Percentiles rank a stretch among this genome's conserved stretches.
Conservation (phyloP, 2,113 vertebrate species). For the Cairina moschata region DNA sequence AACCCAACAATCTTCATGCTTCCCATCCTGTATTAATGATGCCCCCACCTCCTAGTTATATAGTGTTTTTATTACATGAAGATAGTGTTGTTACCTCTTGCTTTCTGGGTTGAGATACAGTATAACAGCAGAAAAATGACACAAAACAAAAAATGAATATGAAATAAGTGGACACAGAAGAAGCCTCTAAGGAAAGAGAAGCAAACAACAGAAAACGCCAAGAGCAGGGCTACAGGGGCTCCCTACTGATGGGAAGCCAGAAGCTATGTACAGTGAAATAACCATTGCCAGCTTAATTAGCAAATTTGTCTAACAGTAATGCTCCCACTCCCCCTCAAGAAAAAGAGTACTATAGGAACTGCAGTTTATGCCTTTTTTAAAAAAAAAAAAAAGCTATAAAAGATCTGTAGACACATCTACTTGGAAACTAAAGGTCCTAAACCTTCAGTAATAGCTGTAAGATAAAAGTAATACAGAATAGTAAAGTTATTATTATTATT, state of each 20-base stretch:
- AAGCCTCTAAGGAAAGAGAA: not conserved
- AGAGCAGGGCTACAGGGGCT: not conserved
- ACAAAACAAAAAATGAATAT: no score
- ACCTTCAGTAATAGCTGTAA: not conserved
- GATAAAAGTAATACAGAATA: not conserved
- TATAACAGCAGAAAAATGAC: accelerated
- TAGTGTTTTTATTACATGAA: not conserved
- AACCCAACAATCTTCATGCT: not conserved
- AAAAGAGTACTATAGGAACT: not conserved
- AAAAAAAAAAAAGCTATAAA: not conserved
- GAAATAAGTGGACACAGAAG: not conserved
- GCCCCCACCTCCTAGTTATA: not conserved
- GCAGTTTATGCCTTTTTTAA: not conserved
- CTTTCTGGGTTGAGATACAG: not conserved
- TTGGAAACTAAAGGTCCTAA: not conserved
- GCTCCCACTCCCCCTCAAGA: not conserved
- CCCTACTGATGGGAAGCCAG: not conserved
- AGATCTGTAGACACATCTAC: not conserved
- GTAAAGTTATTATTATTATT: no score
- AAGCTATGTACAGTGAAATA: not conserved
- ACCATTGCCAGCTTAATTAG: accelerated
- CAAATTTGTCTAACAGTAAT: not conserved
- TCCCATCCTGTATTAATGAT: not conserved
- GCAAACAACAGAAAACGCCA: not conserved
- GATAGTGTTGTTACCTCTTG: not conserved